phyloP scores from a whole-genome alignment of 2,888 invertebrate genomes.

The Netelia virgata region DNA sequence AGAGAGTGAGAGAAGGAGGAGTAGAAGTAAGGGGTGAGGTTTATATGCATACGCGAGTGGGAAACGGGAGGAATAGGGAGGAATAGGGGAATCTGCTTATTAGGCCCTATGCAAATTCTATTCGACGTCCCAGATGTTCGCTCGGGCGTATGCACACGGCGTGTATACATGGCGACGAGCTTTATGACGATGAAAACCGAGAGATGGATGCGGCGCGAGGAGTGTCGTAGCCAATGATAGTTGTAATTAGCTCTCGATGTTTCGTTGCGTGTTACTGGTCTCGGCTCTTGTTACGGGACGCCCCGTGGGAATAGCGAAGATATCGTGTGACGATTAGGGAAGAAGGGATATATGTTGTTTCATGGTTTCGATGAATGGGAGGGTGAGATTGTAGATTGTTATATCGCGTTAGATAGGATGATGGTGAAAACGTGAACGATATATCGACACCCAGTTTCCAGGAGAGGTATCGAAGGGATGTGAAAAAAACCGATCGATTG shows the following conservation, averaged over 20 bases:
- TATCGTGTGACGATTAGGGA: too few species aligned
- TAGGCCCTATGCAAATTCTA: conserved; percentile 67
- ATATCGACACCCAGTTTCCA: too few species aligned
- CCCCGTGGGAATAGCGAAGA: too few species aligned
- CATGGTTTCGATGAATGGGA: too few species aligned
- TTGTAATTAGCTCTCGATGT: conserved; percentile 1
- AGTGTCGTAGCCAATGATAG: not conserved
- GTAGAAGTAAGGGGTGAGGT: not conserved
- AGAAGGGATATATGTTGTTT: too few species aligned
- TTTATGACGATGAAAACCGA: conserved; percentile 26
- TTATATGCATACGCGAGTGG: conserved; percentile 9
- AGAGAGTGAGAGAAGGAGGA: not conserved
- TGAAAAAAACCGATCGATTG: too few species aligned
- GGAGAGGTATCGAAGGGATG: too few species aligned
- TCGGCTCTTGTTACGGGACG: too few species aligned
- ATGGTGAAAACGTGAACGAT: too few species aligned
- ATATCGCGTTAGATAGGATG: too few species aligned
- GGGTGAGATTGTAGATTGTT: too few species aligned
- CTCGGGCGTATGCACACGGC: conserved; percentile 58
- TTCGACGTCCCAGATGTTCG: conserved; percentile 71
- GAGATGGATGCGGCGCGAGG: not conserved
- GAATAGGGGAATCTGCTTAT: conserved; percentile 67
- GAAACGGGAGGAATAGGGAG: conserved; percentile 18
- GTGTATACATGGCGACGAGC: conserved; percentile 3
- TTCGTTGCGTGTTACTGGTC: too few species aligned